Base-by-base conservation (phyloP, 2,113 vertebrate species). In the Macrotis lagotis region DNA sequence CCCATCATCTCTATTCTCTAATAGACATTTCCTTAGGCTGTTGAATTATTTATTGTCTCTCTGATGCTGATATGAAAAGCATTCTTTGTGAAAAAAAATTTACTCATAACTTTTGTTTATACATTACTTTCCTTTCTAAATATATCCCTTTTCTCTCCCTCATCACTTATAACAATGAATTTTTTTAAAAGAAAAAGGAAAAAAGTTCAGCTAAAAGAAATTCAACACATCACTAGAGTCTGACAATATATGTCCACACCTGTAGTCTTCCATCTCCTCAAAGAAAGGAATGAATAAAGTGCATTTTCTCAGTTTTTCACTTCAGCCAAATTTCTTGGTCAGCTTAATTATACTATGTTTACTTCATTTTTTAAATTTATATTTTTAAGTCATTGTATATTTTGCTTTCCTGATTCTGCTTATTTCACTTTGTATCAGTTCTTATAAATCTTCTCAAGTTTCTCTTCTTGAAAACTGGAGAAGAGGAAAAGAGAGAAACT, bases 41-140 rank as follows among this genome's bases (percentile, higher is more conserved):
- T 9, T 90, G 91, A 22, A 97, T 83, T 91, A 93, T 91, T 10
- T 3, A 55, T 66, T 31, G 28, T 95, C 93, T 95, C 89, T 92
- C 92, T 95, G 89, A 48, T 95, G 48, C 59, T 74, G 59, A 37
- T n/a, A n/a, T 74, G 37, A 74, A 74, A 74, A 74, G 59, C 59
- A 74, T 37, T n/a, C 59, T 74, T 74, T 74, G 59, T 74, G 59
- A n/a, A 74, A 74, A 52, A 74, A 26, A 19, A 11, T n/a, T n/a
- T 74, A 74, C n/a, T 74, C 59, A 74, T 16, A 19, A 37, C 55
- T 74, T 74, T 74, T 74, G 59, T 14, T 74, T 74, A n/a, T 74
- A n/a, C 1, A n/a, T 74, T 14, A 74, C 37, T 14, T 74, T 74
- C 14, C 37, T 74, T 74, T 74, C 31, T 74, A 74, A n/a, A 74